Conservation (phyloP, 2,113 vertebrate genomes). For the Morphnarchus princeps region DNA sequence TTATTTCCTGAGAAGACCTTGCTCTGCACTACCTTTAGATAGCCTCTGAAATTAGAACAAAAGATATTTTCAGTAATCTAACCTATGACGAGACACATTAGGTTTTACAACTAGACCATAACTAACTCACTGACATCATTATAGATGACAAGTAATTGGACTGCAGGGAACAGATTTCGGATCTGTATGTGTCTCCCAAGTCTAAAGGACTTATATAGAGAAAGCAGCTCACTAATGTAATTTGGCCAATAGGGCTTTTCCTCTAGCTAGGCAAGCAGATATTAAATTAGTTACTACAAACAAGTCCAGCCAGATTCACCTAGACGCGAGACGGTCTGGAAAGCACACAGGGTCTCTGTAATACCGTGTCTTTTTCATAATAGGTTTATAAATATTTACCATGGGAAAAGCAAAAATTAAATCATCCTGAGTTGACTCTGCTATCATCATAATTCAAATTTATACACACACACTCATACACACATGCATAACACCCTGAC, state of each 20-base stretch:
- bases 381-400: conserved; percentile 58
- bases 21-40: not conserved
- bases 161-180: conserved; percentile 6
- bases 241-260: conserved; percentile 14
- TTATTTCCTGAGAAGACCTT: not conserved
- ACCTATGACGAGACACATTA: not conserved
- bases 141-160: conserved; percentile 23
- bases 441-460: conserved; percentile 25
- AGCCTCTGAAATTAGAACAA: not conserved
- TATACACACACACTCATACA: not conserved
- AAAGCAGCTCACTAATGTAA: not conserved
- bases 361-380: not conserved
- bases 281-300: conserved; percentile 49
- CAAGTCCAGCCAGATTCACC: conserved; percentile 32
- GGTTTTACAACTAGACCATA: not conserved
- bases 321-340: not conserved
- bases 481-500: not conserved
- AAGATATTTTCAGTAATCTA: not conserved
- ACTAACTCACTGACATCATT: not conserved
- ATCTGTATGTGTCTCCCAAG: not conserved
- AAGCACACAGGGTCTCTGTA: not conserved
- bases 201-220: not conserved
- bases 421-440: conserved; percentile 10
- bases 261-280: not conserved
- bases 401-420: conserved; percentile 31